These are phyloP conservation scores for Cacoxenus indagator DNA, from an alignment of 2,888 invertebrate genomes.

Conservation along the genomic window DNA sequence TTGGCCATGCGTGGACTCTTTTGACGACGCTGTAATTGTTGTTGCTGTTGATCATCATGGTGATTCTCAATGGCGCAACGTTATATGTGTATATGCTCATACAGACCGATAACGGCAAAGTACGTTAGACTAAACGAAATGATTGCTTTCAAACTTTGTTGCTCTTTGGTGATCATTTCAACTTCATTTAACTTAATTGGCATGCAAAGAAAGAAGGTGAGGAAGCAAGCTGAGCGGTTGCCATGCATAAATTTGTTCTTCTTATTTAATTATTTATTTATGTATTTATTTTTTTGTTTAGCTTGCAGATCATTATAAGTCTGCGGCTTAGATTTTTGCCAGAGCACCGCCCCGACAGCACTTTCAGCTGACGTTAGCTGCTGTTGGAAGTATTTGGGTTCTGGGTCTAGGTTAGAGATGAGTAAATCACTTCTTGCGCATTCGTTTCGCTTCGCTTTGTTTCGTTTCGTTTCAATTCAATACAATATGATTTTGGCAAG, in stretches of 20 bases:
- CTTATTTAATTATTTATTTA: constrained; percentile 2
- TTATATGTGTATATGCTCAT: no score
- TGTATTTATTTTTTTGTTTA: no score
- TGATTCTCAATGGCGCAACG: constrained; percentile 13
- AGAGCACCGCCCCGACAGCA: not conserved
- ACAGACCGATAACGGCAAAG: constrained; percentile 5
- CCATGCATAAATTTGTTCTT: not conserved
- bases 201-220: not conserved
- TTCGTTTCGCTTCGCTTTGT: not conserved
- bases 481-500: not conserved
- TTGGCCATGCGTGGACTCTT: constrained; percentile 41
- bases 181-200: not conserved
- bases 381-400: constrained; percentile 42
- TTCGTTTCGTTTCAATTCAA: not conserved
- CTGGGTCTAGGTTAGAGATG: constrained; percentile 48
- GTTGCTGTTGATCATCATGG: not conserved
- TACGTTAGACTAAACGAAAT: no score
- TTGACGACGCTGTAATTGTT: constrained; percentile 38
- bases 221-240: not conserved
- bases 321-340: no score
- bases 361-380: not conserved
- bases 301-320: no score
- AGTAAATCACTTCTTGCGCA: not conserved
- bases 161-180: not conserved
- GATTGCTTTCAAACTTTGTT: not conserved